phyloP scores from a whole-genome alignment of 2,888 invertebrate genomes.

The Cosmorhoe ocellata region DNA sequence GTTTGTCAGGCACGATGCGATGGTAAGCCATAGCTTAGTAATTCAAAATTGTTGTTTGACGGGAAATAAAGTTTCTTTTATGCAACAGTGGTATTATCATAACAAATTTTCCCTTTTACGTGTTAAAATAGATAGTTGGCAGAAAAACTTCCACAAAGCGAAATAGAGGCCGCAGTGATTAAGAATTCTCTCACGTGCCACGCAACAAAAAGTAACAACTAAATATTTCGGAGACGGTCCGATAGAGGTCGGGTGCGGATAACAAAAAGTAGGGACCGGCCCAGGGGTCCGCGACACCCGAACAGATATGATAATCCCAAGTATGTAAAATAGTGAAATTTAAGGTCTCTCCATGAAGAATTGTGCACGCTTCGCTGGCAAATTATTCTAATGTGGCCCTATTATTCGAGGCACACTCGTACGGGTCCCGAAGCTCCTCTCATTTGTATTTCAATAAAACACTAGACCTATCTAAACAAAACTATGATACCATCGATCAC shows the following conservation, averaged over 20 bases:
- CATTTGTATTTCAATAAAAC: conserved; percentile 82
- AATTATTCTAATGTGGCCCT: conserved; percentile 81
- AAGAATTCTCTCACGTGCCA: conserved; percentile 76
- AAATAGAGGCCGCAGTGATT: conserved; percentile 60
- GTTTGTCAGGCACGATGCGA: no score
- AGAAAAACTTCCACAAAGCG: conserved; percentile 46
- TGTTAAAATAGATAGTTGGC: conserved; percentile 39
- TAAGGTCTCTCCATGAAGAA: conserved; percentile 82
- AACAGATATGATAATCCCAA: conserved; percentile 80
- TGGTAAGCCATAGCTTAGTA: no score
- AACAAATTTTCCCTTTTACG: conserved; percentile 13
- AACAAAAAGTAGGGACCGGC: conserved; percentile 73
- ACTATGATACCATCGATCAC: conserved; percentile 51
- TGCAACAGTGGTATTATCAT: conserved; percentile 21
- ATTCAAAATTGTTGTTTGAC: no score
- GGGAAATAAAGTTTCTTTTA: no score
- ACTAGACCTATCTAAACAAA: conserved; percentile 79
- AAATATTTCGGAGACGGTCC: conserved; percentile 78
- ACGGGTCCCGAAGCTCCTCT: conserved; percentile 67
- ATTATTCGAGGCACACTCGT: conserved; percentile 79
- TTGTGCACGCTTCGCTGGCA: conserved; percentile 75
- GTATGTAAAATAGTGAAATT: conserved; percentile 83
- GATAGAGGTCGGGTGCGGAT: conserved; percentile 77
- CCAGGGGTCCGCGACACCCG: conserved; percentile 64
- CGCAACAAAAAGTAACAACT: conserved; percentile 81